Conservation (phyloP, 1,140 invertebrate genomes). For the Dryas iulia region DNA sequence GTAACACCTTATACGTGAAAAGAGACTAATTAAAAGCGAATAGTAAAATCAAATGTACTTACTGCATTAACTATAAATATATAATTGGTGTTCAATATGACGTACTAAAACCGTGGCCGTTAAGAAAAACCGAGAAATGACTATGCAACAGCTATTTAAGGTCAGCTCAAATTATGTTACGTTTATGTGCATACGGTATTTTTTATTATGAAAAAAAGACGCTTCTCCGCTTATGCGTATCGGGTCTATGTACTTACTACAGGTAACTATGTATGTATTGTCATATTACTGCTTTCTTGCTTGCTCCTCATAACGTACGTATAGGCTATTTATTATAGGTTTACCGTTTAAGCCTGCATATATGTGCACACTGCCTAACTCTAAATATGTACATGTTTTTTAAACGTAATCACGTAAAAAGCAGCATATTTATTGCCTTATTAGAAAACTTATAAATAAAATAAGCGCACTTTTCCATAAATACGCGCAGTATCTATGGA, state of each 20-base stretch:
- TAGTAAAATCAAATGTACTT: slow-evolving; percentile 39
- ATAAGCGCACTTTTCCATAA: neutral
- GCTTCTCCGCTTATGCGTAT: slow-evolving; percentile 5
- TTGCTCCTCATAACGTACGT: too few species aligned
- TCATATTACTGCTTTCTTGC: too few species aligned
- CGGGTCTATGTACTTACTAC: neutral
- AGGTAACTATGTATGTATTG: neutral
- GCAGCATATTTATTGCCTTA: neutral
- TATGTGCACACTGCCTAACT: too few species aligned
- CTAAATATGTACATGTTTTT: neutral
- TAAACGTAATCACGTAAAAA: neutral
- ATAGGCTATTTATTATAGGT: too few species aligned
- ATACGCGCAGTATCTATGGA: neutral
- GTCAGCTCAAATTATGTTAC: slow-evolving; percentile 5
- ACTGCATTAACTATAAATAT: slow-evolving; percentile 27
- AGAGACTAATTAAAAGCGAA: slow-evolving; percentile 41
- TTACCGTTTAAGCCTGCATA: too few species aligned
- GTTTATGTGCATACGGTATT: slow-evolving; percentile 1
- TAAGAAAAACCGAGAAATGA: slow-evolving; percentile 24
- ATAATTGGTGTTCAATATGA: slow-evolving; percentile 35
- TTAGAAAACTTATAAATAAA: neutral
- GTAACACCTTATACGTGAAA: slow-evolving; percentile 36
- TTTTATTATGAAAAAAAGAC: slow-evolving; percentile 1
- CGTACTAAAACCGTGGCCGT: slow-evolving; percentile 23
- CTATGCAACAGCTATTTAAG: slow-evolving; percentile 28